These are phyloP conservation scores for Sinonovacula constricta DNA, from an alignment of 1,140 invertebrate species.

Conservation along the genomic window DNA sequence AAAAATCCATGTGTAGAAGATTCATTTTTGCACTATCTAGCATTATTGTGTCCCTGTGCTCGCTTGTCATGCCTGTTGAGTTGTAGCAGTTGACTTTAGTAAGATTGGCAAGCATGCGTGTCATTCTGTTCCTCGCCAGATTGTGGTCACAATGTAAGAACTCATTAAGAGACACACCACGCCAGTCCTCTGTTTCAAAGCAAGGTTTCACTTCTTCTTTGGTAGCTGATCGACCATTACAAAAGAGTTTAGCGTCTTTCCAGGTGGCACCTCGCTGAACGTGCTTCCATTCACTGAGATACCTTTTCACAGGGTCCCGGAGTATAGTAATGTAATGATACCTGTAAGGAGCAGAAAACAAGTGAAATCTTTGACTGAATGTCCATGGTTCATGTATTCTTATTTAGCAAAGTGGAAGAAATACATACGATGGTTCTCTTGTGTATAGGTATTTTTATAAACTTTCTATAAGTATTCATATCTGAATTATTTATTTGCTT, in stretches of 20 bases:
- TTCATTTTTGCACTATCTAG: slow-evolving; percentile 97
- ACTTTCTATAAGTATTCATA: no score
- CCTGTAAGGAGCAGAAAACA: slow-evolving; percentile 75
- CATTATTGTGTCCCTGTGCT: slow-evolving; percentile 87
- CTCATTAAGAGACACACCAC: slow-evolving; percentile 86
- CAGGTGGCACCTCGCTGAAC: slow-evolving; percentile 99
- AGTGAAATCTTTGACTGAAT: neutral
- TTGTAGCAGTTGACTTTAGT: slow-evolving; percentile 97
- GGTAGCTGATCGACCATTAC: slow-evolving; percentile 86
- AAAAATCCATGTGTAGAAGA: slow-evolving; percentile 96
- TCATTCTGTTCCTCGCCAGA: slow-evolving; percentile 97
- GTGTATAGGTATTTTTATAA: no score
- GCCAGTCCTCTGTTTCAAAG: slow-evolving; percentile 81
- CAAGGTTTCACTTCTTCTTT: slow-evolving; percentile 82
- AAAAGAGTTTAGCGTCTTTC: slow-evolving; percentile 79
- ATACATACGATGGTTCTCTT: no score
- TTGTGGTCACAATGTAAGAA: slow-evolving; percentile 95
- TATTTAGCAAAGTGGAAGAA: neutral
- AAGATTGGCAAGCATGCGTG: slow-evolving; percentile 94
- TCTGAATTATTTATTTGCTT: no score
- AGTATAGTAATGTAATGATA: slow-evolving; percentile 98
- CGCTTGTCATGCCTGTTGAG: slow-evolving; percentile 84
- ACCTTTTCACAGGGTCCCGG: slow-evolving; percentile 92
- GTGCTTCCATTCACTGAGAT: slow-evolving; percentile 96
- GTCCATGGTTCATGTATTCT: neutral